Conservation (phyloP, 2,113 vertebrate genomes). For the Oncorhynchus gorbuscha region DNA sequence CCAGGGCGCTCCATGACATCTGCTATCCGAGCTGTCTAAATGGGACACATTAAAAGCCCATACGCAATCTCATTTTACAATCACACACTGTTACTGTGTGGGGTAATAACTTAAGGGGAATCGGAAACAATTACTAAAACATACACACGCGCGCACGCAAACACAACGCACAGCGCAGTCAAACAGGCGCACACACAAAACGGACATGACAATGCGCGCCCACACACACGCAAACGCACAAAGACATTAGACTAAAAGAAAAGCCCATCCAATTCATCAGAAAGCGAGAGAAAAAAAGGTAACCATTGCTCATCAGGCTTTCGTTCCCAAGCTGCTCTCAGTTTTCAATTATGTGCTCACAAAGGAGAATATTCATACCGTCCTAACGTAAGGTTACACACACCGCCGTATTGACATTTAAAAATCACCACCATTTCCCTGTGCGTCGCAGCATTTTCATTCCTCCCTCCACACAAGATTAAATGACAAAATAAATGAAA, state of each 20-base stretch:
- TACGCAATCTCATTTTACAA: conserved; percentile 67
- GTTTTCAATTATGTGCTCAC: conserved; percentile 63
- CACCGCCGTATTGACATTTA: conserved; percentile 81
- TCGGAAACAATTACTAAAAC: conserved; percentile 70
- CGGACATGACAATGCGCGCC: neutral
- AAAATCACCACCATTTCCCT: conserved; percentile 83
- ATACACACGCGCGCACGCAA: conserved; percentile 35
- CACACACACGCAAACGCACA: conserved; percentile 5
- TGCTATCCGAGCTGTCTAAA: conserved; percentile 68
- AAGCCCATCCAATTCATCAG: conserved; percentile 50
- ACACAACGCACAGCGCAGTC: neutral
- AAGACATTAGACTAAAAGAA: conserved; percentile 36
- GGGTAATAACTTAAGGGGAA: conserved; percentile 68
- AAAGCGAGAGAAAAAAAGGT: conserved; percentile 38
- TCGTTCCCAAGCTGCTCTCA: conserved; percentile 36
- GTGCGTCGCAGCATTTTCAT: conserved; percentile 78
- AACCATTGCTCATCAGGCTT: conserved; percentile 45
- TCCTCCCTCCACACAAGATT: conserved; percentile 82
- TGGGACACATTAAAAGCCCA: conserved; percentile 72
- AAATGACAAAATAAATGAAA: conserved; percentile 97
- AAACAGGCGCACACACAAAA: neutral
- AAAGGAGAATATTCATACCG: conserved; percentile 41
- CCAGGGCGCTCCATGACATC: conserved; percentile 70
- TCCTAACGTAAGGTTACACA: neutral
- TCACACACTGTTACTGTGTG: conserved; percentile 65